Evolutionary conservation across 1,140 invertebrate genomes (phyloP), one percentile per base, ranked within the genome.

Genomic region (Odontomachus brunneus): DNA sequence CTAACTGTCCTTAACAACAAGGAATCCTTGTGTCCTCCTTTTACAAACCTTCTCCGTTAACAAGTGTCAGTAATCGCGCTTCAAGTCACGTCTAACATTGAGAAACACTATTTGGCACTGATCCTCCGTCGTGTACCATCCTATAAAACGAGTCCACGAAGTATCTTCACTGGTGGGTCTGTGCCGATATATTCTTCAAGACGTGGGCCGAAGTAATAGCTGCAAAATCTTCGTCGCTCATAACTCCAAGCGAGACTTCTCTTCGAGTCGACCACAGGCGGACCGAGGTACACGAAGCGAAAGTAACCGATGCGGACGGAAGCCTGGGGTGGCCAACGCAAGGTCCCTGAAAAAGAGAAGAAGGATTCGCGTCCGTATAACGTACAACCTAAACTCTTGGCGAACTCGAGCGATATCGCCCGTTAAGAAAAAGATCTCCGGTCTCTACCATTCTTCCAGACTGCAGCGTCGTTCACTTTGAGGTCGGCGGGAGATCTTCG

Each of bases 361-460:
- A 48, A 12, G 4, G 11, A 57, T 22, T 24, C 49, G 22, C 44
- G 24, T 71, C 53, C 14, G 59, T 48, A 17, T 3, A 24, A 15
- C 53, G 38, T 12, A 44, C 0, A 4, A 11, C 9, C 38, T 44
- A 0, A 44, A 44, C 9, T 33, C 29, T 33, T 5, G 29, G 2
- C 2, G 5, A 33, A 26, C 7, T 19, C 38, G 38, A 75, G 63
- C 72, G 63, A 63, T 29, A 75, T 24, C 57, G 57, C n/a, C 22
- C 26, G 17, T 19, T 65, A 38, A 62, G 14, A 82, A 19, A 29
- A 72, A 51, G 2, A 2, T n/a, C 44, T n/a, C 83, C 65, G n/a
- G 57, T 60, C 44, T 67, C 72, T 86, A 76, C 78, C 84, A 19
- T 87, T 76, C 57, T 86, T 75, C 72, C 14, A 2, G 60, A 7